Evolutionary conservation across 1,140 invertebrate genomes (phyloP).

Genomic region (Drosophila nigrodunni): DNA sequence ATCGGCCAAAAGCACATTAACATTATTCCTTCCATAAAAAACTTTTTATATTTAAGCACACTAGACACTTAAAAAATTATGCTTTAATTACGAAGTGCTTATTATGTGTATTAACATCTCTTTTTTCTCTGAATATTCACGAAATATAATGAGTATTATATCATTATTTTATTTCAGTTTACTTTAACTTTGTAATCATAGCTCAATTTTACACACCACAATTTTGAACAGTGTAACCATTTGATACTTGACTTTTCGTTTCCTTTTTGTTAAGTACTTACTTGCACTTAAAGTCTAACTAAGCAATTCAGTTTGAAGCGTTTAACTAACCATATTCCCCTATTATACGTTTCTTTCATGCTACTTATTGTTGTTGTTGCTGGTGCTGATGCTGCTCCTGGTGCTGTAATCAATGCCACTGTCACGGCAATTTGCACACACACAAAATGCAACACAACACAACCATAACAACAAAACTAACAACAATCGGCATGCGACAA

Average conservation of each 20-base stretch:
- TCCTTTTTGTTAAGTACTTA: conserved; percentile 34
- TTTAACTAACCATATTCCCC: conserved; percentile 83
- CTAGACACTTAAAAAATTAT: too few species aligned
- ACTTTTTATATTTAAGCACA: too few species aligned
- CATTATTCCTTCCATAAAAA: too few species aligned
- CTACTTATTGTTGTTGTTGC: conserved; percentile 25
- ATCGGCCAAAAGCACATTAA: too few species aligned
- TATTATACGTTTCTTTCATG: conserved; percentile 65
- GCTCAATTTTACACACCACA: too few species aligned
- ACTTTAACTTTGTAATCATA: too few species aligned
- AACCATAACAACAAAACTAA: conserved; percentile 31
- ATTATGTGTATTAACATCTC: too few species aligned
- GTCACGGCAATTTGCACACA: conserved; percentile 81
- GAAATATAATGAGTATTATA: too few species aligned
- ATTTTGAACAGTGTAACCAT: conserved; percentile 2
- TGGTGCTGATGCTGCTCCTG: conserved; percentile 44
- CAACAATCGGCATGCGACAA: conserved; percentile 39
- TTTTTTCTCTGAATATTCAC: too few species aligned
- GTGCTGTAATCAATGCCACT: conserved; percentile 80
- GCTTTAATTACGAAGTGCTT: too few species aligned
- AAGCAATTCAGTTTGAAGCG: conserved; percentile 74
- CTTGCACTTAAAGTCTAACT: conserved; percentile 32
- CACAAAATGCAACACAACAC: conserved; percentile 78
- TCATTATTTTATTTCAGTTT: too few species aligned
- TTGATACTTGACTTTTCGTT: conserved; percentile 40